Evolutionary conservation across 2,797 vertebrate genomes (phyloP), one percentile per base, ranked within the genome.

Genomic region (Acrossocheilus fasciatus): DNA sequence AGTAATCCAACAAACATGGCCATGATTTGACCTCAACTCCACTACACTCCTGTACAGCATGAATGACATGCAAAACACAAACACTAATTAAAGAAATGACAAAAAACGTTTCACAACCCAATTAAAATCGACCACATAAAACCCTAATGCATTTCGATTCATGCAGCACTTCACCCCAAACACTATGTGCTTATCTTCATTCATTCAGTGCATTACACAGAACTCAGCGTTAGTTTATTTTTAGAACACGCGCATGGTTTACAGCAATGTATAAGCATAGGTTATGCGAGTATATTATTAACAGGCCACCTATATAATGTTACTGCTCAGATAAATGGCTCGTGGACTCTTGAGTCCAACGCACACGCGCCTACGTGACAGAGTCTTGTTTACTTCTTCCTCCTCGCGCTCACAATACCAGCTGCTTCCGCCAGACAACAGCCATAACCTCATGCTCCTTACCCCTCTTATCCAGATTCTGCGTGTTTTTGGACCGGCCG

Each of bases 341-440:
- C 75, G 85, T 18, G 47, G 45, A 82, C 83, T 80, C 43, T 57
- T 68, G 54, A 85, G 87, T 88, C 84, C 70, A 80, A 74, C 83
- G 23, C 91, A 86, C 74, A 62, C 76, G 52, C 88, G 90, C 87
- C 88, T 91, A 89, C 91, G 52, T 92, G 92, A 89, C 90, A 47
- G 68, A 81, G 84, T 87, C 92, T 89, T 94, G 94, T 95, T 95
- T 95, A 95, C 93, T 93, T 95, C 93, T 86, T 90, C 69, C 88
- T 86, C 76, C 70, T 85, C 83, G 50, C 54, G 23, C 45, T 66
- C 43, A 81, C 69, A 81, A 81, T 41, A 81, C 54, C 43, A 86
- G 84, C 70, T 52, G 62, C 64, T 75, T 72, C 20, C 81, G 84
- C 84, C 9, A 64, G 11, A 80, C 9, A 50, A 79, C 54, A 45